phyloP scores from a whole-genome alignment of 2,113 vertebrate species.

The Henicopernis longicauda region DNA sequence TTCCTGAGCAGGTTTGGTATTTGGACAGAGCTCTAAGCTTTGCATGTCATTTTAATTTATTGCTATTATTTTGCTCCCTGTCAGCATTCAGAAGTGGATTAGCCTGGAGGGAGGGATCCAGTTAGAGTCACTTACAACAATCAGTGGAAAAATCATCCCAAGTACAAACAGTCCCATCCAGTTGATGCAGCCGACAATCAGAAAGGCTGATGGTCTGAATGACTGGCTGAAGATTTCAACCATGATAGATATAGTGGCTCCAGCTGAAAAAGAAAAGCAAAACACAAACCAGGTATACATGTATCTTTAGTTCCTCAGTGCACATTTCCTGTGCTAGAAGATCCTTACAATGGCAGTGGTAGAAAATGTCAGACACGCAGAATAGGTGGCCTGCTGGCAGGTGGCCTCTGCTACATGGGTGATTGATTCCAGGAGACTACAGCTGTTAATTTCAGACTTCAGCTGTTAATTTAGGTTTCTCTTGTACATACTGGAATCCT shows the following conservation, averaged over 20 bases:
- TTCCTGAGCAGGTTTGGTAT: not conserved
- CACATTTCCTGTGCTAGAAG: not conserved
- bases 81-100: not conserved
- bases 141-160: conserved; percentile 68
- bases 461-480: not conserved
- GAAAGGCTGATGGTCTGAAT: conserved; percentile 67
- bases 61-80: not conserved
- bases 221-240: conserved; percentile 73
- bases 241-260: conserved; percentile 54
- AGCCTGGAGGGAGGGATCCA: not conserved
- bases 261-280: conserved; percentile 40
- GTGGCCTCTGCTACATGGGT: not conserved
- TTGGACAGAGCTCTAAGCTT: not conserved
- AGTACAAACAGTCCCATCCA: conserved; percentile 69
- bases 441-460: not conserved
- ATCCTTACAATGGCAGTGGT: not conserved
- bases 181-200: conserved; percentile 65
- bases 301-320: not conserved
- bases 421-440: not conserved
- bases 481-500: not conserved
- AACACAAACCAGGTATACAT: not conserved
- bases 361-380: not conserved
- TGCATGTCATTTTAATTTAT: not conserved
- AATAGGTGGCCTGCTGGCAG: not conserved
- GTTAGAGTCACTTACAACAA: conserved; percentile 60